Evolutionary conservation across 2,113 vertebrate genomes (phyloP), one percentile per base, ranked within the genome.

Genomic region (Diphyllodes magnificus): DNA sequence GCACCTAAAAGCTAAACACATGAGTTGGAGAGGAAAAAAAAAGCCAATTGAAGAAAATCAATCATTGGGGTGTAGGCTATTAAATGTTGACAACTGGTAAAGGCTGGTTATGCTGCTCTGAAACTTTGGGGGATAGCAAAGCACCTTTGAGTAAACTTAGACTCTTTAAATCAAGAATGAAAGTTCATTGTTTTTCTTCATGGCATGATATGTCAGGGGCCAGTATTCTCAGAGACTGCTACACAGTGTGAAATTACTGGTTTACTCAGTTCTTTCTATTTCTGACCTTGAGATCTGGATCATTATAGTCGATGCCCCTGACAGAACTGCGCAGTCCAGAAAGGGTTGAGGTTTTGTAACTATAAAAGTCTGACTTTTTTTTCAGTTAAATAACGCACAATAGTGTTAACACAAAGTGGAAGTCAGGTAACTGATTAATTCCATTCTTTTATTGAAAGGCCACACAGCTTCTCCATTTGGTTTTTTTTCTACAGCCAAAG

Each of bases 101-200:
- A 88, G 88, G 61, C 86, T 91, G 72, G 82, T 93, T 94, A 90
- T 80, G 33, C 85, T 92, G 42, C 68, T 92, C 39, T 45, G 42
- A 97, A 96, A 96, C 93, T 96, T 90, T 75, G 82, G 96, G 95
- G 94, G 87, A 96, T 95, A 95, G 71, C 73, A 87, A 47, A 93
- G 82, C 59, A 93, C 88, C 94, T 94, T 75, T 86, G 90, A 96
- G 94, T 94, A 91, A 97, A 94, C 90, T 94, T 90, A 37, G 14
- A 82, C 39, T 86, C 90, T 81, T 94, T 90, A 95, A 93, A 92
- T 92, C 86, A 91, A 87, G 94, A 94, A 91, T 50, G 91, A 73
- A 86, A 90, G 75, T 96, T 93, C 0, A 2, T 77, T 94, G 68
- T 94, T 95, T 95, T 83, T 59, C 81, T 94, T 90, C 82, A 7